Conservation (phyloP, 1,140 invertebrate species). For the Chironomus striatipennis region DNA sequence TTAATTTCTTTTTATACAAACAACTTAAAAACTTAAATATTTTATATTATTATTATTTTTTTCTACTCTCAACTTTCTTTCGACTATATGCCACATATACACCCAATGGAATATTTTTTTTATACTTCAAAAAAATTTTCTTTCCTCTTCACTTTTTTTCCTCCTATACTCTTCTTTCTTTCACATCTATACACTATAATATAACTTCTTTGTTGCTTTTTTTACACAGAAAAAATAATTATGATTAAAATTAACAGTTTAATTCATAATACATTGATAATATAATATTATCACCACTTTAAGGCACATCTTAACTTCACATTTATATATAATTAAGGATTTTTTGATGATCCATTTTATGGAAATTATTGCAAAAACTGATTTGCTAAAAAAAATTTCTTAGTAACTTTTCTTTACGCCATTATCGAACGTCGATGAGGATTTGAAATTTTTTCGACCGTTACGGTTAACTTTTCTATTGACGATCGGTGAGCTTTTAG, state of each 20-base stretch:
- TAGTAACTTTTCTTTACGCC: slow-evolving; percentile 16
- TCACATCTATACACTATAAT: not conserved
- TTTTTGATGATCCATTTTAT: not conserved
- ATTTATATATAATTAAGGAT: not conserved
- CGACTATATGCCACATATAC: slow-evolving; percentile 19
- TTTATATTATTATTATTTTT: not conserved
- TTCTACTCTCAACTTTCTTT: not conserved
- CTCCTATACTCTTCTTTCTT: not conserved
- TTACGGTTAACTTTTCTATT: not conserved
- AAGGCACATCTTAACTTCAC: slow-evolving; percentile 8
- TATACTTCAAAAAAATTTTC: no score
- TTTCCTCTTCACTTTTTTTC: slow-evolving; percentile 7
- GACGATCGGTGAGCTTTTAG: not conserved
- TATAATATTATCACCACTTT: not conserved
- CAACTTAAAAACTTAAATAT: not conserved
- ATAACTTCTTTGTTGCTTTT: slow-evolving; percentile 16
- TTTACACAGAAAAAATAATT: not conserved
- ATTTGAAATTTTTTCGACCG: not conserved
- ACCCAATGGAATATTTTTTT: slow-evolving; percentile 23
- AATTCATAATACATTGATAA: not conserved
- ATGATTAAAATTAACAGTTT: not conserved
- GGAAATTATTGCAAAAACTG: not conserved
- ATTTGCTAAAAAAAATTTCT: not conserved
- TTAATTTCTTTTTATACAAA: not conserved
- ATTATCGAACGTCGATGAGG: not conserved